Conservation (phyloP, 2,113 vertebrate genomes). For the Atrichornis clamosus region DNA sequence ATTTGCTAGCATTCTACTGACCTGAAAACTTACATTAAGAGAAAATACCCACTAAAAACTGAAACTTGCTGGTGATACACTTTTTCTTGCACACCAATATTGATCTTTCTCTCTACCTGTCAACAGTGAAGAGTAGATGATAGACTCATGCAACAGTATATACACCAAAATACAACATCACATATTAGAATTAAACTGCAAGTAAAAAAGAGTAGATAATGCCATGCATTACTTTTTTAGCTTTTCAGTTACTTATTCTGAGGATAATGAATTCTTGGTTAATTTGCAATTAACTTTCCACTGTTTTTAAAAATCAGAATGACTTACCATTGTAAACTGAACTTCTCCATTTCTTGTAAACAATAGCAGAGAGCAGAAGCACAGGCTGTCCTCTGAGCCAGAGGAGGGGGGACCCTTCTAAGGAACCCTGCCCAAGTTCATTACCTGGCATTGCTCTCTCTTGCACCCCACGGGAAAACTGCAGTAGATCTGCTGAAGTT, state of each 20-base stretch:
- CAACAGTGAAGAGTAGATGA: background rate
- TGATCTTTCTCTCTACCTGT: background rate
- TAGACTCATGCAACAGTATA: background rate
- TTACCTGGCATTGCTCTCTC: background rate
- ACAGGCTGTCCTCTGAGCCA: background rate
- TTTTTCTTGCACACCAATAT: slow-evolving; percentile 27
- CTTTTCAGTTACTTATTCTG: background rate
- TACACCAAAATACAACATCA: background rate
- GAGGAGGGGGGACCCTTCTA: background rate
- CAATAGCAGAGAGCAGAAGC: background rate
- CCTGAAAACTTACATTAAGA: slow-evolving; percentile 23
- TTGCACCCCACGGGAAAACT: background rate
- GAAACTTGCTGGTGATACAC: slow-evolving; percentile 31
- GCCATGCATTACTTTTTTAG: background rate
- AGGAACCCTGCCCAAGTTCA: background rate
- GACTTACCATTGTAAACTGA: background rate
- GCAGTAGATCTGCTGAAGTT: background rate
- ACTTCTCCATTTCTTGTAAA: background rate
- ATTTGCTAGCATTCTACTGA: slow-evolving; percentile 50
- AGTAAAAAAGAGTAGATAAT: background rate
- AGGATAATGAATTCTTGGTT: background rate
- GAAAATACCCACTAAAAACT: slow-evolving; percentile 20
- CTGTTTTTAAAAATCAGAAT: background rate
- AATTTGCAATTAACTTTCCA: background rate
- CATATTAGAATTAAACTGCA: background rate